Evolutionary conservation across 2,888 invertebrate species (phyloP).

Genomic region (Matsumyia berberina): DNA sequence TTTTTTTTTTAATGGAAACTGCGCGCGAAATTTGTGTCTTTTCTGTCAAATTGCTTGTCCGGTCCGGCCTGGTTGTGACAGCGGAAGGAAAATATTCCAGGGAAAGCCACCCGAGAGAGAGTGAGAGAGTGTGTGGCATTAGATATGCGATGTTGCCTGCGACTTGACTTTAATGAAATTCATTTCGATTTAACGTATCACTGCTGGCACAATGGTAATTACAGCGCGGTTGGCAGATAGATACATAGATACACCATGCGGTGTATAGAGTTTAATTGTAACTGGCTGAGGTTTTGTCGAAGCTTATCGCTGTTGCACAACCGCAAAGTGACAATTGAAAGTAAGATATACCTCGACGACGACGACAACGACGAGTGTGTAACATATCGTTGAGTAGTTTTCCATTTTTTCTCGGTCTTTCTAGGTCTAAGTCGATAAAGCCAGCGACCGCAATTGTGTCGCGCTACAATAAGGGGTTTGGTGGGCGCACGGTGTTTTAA

Average conservation of each 20-base stretch:
- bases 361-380: conserved; percentile 10
- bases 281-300: conserved; percentile 60
- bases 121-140: conserved; percentile 32
- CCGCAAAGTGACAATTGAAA: conserved; percentile 74
- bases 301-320: conserved; percentile 74
- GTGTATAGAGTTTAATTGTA: conserved; percentile 33
- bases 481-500: conserved; percentile 29
- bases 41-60: conserved; percentile 59
- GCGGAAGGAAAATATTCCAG: conserved; percentile 49
- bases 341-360: conserved; percentile 53
- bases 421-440: conserved; percentile 69
- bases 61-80: conserved; percentile 1
- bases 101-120: conserved; percentile 42
- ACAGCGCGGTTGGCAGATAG: conserved; percentile 13
- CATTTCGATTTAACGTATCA: conserved; percentile 56
- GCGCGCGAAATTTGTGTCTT: conserved; percentile 55
- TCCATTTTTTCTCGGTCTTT: conserved; percentile 43
- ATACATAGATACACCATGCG: conserved; percentile 33
- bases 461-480: conserved; percentile 10
- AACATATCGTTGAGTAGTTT: conserved; percentile 55
- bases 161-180: conserved; percentile 66
- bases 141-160: conserved; percentile 42
- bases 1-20: conserved; percentile 28
- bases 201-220: conserved; percentile 58
- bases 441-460: conserved; percentile 64